phyloP scores from a whole-genome alignment of 92 coral and sea anemone species.

The Siderastrea radians region DNA sequence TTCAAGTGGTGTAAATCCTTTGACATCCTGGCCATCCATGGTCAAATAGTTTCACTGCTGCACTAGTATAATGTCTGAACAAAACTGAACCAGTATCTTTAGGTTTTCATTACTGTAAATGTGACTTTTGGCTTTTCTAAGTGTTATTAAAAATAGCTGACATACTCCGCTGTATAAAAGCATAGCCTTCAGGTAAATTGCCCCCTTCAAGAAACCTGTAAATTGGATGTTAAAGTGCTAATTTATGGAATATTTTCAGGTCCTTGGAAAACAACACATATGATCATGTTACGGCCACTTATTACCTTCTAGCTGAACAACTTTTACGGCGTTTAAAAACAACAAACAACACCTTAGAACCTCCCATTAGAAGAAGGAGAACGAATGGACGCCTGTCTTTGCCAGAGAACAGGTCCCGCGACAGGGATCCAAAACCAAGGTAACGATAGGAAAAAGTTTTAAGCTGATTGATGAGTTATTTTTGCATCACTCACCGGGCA shows the following conservation, averaged over 20 bases:
- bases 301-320: slow-evolving; percentile 96
- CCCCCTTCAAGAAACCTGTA: background rate
- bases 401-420: slow-evolving; percentile 50
- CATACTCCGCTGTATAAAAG: background rate
- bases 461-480: too few relatives aligned
- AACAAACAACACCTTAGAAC: slow-evolving; percentile 40
- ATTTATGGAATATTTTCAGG: slow-evolving; percentile 42
- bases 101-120: too few relatives aligned
- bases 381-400: slow-evolving; percentile 65
- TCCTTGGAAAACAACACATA: slow-evolving; percentile 90
- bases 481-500: too few relatives aligned
- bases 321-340: slow-evolving; percentile 81
- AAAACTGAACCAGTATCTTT: too few relatives aligned
- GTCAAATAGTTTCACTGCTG: background rate
- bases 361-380: slow-evolving; percentile 32
- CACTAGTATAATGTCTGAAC: too few relatives aligned
- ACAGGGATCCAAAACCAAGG: slow-evolving; percentile 14
- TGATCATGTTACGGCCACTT: slow-evolving; percentile 92
- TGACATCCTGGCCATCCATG: background rate
- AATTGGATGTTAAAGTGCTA: background rate
- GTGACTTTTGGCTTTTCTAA: too few relatives aligned
- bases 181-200: too few relatives aligned
- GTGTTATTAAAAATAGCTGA: background rate
- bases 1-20: too few relatives aligned
- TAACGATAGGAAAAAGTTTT: background rate